These are phyloP conservation scores for Muscidifurax raptorellus DNA, from an alignment of 1,140 invertebrate genomes.

Conservation along the genomic window DNA sequence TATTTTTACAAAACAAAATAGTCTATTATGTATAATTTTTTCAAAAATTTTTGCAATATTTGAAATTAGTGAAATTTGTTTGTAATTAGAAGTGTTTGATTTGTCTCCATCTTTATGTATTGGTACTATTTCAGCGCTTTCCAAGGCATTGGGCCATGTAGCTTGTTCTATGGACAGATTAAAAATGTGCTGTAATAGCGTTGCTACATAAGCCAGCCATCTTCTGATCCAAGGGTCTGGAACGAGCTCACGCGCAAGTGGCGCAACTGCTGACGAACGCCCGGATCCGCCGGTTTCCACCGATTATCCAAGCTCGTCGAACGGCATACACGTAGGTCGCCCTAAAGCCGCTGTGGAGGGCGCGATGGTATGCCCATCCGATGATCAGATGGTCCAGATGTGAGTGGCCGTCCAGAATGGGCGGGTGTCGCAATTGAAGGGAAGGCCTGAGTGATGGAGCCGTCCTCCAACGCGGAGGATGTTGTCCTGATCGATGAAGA, in stretches of 20 bases:
- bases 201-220: too few relatives aligned
- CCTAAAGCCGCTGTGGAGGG: background rate
- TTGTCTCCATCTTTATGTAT: too few relatives aligned
- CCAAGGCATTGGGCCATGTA: too few relatives aligned
- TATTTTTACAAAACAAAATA: too few relatives aligned
- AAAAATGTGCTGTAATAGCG: too few relatives aligned
- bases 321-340: background rate
- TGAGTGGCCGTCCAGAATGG: background rate
- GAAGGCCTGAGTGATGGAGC: background rate
- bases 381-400: conserved; percentile 3
- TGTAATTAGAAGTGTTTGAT: too few relatives aligned
- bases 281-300: background rate
- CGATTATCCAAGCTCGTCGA: background rate
- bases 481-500: background rate
- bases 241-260: background rate
- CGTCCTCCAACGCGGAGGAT: conserved; percentile 43
- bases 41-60: too few relatives aligned
- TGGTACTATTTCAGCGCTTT: too few relatives aligned
- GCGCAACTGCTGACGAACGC: background rate
- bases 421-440: conserved; percentile 7
- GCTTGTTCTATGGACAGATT: too few relatives aligned
- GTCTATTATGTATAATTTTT: too few relatives aligned
- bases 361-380: background rate
- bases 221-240: background rate
- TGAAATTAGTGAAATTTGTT: too few relatives aligned